Base-by-base conservation (phyloP, 1,140 invertebrate genomes). In the Rhagoletis pomonella region DNA sequence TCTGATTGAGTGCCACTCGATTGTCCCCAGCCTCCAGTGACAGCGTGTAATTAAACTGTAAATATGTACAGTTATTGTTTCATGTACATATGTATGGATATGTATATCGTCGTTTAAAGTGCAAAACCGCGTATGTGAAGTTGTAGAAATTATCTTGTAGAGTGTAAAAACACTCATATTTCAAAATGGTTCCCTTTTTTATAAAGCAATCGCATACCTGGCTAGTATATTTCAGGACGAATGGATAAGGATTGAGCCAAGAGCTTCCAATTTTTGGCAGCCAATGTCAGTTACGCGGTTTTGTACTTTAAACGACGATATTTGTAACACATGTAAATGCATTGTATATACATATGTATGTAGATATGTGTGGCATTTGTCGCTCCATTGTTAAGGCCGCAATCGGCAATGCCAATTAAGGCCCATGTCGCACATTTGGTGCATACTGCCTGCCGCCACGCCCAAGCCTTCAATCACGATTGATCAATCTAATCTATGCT, bases 401-500 rank as follows among this genome's bases (percentile, higher is more conserved):
- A 67, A 67, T 67, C 4, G 65, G 19, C 65, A 67, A 67, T 67
- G 12, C n/a, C 6, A 42, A 67, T 67, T 39, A 29, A 67, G 29
- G 42, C 29, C 42, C 65, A 67, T 39, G 65, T 67, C 19, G 19
- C 29, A 67, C 65, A 67, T 19, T 29, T 67, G 29, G 65, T 29
- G 42, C 65, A 67, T 29, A 39, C 29, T 10, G 65, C 65, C 29
- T 29, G 19, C 65, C 19, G 29, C 42, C 67, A 73, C 67, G 67
- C 67, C 67, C 67, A 73, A 4, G 42, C 42, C 3, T 47, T 47
- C 67, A 73, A 73, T 73, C 67, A 47, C n/a, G 42, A 42, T 4
- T 44, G 42, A 73, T 47, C 67, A 47, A 42, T 73, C 67, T 47
- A 73, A 73, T 73, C 67, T 44, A 73, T 17, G 65, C 60, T 62